Evolutionary conservation across 2,797 vertebrate species (phyloP).

Genomic region (Hyperoplus immaculatus): DNA sequence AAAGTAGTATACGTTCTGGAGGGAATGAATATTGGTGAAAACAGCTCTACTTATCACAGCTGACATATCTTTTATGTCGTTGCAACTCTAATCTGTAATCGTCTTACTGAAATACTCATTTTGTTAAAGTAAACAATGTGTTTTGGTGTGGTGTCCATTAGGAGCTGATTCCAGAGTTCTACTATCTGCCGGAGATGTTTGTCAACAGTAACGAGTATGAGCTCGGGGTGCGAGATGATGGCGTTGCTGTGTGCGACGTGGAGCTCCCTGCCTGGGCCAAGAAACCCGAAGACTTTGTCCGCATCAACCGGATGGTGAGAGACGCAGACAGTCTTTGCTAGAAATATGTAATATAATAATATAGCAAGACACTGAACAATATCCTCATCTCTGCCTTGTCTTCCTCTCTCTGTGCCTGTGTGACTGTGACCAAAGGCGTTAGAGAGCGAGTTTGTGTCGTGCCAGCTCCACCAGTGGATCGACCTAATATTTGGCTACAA

Average conservation of each 20-base stretch:
- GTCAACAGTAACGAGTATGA: slow-evolving; percentile 97
- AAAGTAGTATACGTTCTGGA: no score
- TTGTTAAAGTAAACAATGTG: background rate
- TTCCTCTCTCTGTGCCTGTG: background rate
- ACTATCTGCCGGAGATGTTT: slow-evolving; percentile 99
- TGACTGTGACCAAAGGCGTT: slow-evolving; percentile 85
- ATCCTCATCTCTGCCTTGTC: background rate
- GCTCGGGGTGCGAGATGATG: slow-evolving; percentile 92
- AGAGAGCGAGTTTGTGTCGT: slow-evolving; percentile 98
- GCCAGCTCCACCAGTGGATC: slow-evolving; percentile 96
- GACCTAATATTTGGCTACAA: slow-evolving; percentile 99
- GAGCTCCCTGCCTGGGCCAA: slow-evolving; percentile 97
- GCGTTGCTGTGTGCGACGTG: slow-evolving; percentile 91
- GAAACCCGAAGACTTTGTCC: slow-evolving; percentile 98
- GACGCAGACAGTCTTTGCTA: background rate
- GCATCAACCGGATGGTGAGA: slow-evolving; percentile 98
- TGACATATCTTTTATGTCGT: background rate
- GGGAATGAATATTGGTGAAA: background rate
- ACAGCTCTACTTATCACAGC: background rate
- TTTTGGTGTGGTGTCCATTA: slow-evolving; percentile 26
- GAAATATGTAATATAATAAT: background rate
- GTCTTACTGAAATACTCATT: background rate
- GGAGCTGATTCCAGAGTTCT: slow-evolving; percentile 99
- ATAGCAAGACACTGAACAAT: background rate
- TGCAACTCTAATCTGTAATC: background rate